Conservation (phyloP, 2,888 invertebrate genomes). For the Dendrolimus houi region DNA sequence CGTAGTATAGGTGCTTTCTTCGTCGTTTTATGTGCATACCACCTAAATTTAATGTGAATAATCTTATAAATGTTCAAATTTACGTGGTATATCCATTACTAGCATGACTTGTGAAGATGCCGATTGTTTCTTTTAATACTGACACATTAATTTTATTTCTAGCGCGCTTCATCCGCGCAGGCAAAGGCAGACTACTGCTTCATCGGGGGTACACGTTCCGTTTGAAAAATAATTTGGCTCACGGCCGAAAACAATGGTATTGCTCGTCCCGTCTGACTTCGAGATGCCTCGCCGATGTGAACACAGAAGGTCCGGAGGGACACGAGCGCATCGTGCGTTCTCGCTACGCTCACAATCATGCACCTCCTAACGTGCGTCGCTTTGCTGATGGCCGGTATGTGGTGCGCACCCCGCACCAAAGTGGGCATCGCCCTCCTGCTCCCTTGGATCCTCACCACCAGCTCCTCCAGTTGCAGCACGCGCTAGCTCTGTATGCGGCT, state of each 20-base stretch:
- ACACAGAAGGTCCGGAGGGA: conserved; percentile 69
- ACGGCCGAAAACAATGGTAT: conserved; percentile 71
- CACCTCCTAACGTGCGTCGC: conserved; percentile 67
- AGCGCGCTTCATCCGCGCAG: conserved; percentile 70
- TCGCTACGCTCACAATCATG: conserved; percentile 67
- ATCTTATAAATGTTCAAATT: neutral
- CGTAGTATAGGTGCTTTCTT: neutral
- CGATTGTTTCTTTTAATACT: conserved; percentile 11
- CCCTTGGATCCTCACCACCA: conserved; percentile 67
- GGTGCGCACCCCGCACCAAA: conserved; percentile 69
- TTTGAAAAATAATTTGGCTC: conserved; percentile 69
- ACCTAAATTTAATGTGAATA: neutral
- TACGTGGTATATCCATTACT: neutral
- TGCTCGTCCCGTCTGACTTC: conserved; percentile 68
- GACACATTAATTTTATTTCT: conserved; percentile 23
- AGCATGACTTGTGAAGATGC: neutral
- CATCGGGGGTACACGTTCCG: conserved; percentile 70
- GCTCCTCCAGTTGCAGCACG: conserved; percentile 66
- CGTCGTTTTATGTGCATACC: neutral
- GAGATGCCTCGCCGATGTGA: conserved; percentile 67
- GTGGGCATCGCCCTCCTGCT: conserved; percentile 65
- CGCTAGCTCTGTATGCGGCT: conserved; percentile 63
- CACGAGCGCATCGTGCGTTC: conserved; percentile 69
- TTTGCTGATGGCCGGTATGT: conserved; percentile 69
- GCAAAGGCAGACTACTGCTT: conserved; percentile 61